Percentiles rank a stretch among this genome's conserved stretches.
Evolutionary conservation across 2,113 vertebrate genomes (phyloP).

Genomic region (Psephotus haematonotus): DNA sequence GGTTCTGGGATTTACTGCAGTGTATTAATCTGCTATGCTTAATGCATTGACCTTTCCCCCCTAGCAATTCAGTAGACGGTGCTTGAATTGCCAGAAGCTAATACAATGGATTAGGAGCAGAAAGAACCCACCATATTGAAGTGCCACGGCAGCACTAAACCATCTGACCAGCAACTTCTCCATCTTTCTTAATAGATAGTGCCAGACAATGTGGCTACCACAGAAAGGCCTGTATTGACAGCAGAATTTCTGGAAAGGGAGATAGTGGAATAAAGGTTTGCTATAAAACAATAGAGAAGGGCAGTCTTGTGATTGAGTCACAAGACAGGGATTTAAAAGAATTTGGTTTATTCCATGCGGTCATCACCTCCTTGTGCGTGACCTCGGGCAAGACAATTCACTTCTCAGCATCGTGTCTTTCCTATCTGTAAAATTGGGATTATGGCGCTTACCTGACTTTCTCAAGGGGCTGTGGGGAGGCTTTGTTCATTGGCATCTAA

Average conservation of each 20-base stretch:
- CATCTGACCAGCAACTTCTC: not conserved
- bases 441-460: not conserved
- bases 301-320: constrained; percentile 19
- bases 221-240: not conserved
- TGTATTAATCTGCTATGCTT: constrained; percentile 76
- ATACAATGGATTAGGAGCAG: constrained; percentile 72
- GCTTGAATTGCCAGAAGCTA: constrained; percentile 73
- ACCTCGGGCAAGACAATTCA: not conserved
- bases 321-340: constrained; percentile 15
- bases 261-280: constrained; percentile 14
- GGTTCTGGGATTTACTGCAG: constrained; percentile 74
- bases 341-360: not conserved
- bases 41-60: constrained; percentile 75
- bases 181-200: not conserved
- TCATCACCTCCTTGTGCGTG: not conserved
- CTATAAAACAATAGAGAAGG: constrained; percentile 38
- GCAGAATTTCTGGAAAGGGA: constrained; percentile 27
- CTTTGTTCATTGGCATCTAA: not conserved
- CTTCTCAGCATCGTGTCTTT: not conserved
- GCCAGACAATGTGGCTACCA: not conserved
- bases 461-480: not conserved
- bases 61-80: constrained; percentile 56
- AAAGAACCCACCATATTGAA: constrained; percentile 46
- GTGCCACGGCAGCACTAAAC: constrained; percentile 10
- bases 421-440: not conserved